Evolutionary conservation across 2,797 vertebrate species (phyloP).

Genomic region (Amazona ochrocephala): DNA sequence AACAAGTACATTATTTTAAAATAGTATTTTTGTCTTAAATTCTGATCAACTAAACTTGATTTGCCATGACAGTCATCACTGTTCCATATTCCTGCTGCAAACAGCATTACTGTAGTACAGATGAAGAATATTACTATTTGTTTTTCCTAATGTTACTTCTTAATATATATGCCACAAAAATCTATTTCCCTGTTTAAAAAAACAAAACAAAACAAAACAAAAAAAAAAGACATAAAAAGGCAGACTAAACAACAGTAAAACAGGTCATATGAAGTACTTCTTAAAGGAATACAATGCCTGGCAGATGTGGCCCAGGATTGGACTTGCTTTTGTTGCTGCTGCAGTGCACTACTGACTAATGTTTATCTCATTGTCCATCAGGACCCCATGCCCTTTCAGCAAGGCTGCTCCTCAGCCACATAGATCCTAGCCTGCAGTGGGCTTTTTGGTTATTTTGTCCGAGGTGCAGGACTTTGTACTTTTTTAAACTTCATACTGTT

Average conservation of each 20-base stretch:
- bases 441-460: neutral
- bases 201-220: no score
- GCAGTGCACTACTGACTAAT: rapidly evolving
- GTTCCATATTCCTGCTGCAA: neutral
- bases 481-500: neutral
- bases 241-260: neutral
- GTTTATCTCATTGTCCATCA: neutral
- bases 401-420: neutral
- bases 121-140: neutral
- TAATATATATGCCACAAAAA: neutral
- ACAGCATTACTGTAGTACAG: neutral
- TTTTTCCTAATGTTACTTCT: neutral
- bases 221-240: no score
- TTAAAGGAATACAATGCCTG: neutral
- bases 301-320: neutral
- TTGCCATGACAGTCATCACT: neutral
- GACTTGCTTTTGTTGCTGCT: neutral
- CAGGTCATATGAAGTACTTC: neutral
- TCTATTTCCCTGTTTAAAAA: neutral
- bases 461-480: neutral
- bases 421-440: no score
- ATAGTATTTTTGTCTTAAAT: neutral
- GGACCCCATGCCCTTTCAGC: neutral
- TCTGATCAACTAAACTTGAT: neutral
- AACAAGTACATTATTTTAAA: neutral